These are phyloP conservation scores for Rhadinocentrus ornatus DNA, from an alignment of 2,797 vertebrate species.

Conservation along the genomic window DNA sequence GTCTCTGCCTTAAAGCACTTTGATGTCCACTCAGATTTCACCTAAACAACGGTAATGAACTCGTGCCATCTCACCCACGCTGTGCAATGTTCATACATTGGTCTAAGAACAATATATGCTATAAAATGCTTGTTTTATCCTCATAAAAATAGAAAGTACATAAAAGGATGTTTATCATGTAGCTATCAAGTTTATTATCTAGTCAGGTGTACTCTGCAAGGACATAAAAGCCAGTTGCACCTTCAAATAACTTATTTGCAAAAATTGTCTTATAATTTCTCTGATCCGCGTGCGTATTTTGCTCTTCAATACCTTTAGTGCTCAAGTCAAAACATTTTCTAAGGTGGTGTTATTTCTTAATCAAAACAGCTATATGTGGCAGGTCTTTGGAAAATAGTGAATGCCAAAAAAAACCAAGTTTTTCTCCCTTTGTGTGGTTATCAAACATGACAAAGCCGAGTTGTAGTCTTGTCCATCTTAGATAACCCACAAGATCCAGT, in stretches of 20 bases:
- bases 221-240: conserved; percentile 9
- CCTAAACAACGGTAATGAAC: conserved; percentile 28
- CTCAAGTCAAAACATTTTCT: conserved; percentile 39
- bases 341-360: conserved; percentile 24
- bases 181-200: not conserved
- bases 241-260: conserved; percentile 39
- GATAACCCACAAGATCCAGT: conserved; percentile 38
- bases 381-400: conserved; percentile 56
- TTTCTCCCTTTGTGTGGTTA: conserved; percentile 50
- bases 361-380: conserved; percentile 27
- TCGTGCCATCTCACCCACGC: conserved; percentile 24
- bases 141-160: conserved; percentile 60
- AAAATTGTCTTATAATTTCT: conserved; percentile 17
- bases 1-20: conserved; percentile 37
- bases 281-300: conserved; percentile 20
- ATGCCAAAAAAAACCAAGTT: conserved; percentile 43
- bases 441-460: conserved; percentile 41
- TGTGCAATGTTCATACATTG: conserved; percentile 45
- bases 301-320: conserved; percentile 31
- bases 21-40: conserved; percentile 39
- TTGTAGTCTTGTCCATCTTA: conserved; percentile 30
- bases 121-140: conserved; percentile 63
- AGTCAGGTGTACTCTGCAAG: conserved; percentile 15
- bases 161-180: conserved; percentile 20
- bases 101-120: conserved; percentile 55